A percentile compares a stretch with the other conserved stretches of the same genome.
Evolutionary conservation across 2,797 vertebrate species (phyloP).

Genomic region (Sebastes iracundus): DNA sequence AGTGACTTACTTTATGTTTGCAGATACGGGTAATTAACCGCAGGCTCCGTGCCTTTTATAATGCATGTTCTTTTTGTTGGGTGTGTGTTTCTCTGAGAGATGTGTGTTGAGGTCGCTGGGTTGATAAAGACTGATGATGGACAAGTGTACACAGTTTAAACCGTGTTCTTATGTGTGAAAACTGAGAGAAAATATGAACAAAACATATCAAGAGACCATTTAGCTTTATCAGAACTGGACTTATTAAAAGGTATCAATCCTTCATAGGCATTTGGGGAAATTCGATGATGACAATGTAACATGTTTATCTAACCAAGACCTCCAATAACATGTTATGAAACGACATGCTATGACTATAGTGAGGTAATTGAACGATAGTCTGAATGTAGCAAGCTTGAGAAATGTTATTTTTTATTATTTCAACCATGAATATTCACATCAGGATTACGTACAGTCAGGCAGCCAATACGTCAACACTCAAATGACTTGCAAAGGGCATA

Average conservation of each 20-base stretch:
- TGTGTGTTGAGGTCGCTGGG: slow-evolving; percentile 14
- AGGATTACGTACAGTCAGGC: background rate
- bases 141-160: background rate
- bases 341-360: background rate
- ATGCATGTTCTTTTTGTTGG: slow-evolving; percentile 1
- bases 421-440: background rate
- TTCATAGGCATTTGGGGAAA: background rate
- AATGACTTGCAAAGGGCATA: slow-evolving; percentile 32
- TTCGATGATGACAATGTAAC: background rate
- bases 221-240: background rate
- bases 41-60: slow-evolving; percentile 12
- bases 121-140: slow-evolving; percentile 1
- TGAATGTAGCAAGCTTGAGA: background rate
- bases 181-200: background rate
- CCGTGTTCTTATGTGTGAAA: background rate
- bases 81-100: slow-evolving; percentile 19
- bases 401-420: background rate
- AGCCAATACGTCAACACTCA: slow-evolving; percentile 1
- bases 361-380: background rate
- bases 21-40: slow-evolving; percentile 50
- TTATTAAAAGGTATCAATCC: background rate
- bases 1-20: slow-evolving; percentile 11
- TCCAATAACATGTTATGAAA: background rate
- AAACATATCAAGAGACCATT: background rate
- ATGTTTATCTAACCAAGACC: background rate